Conservation (phyloP, 2,888 invertebrate species). For the Caenorhabditis sp. region DNA sequence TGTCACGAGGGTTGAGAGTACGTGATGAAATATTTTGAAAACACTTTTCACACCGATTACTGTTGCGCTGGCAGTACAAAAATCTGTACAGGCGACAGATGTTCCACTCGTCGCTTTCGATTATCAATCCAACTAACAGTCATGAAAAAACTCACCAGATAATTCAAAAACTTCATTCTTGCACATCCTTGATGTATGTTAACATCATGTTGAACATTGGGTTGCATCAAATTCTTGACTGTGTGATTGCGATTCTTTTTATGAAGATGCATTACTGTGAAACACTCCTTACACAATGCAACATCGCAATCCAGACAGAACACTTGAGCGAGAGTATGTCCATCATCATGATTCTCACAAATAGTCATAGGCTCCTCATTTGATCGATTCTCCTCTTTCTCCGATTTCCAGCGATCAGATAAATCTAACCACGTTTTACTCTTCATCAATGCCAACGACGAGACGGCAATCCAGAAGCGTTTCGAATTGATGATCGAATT, state of each 20-base stretch:
- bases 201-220: conserved; percentile 76
- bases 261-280: conserved; percentile 90
- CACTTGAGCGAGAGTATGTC: conserved; percentile 74
- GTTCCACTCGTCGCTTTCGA: too few species aligned
- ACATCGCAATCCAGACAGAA: conserved; percentile 83
- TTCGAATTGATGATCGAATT: conserved; percentile 28
- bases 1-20: too few species aligned
- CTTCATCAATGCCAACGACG: conserved; percentile 87
- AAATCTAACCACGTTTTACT: conserved; percentile 61
- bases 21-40: too few species aligned
- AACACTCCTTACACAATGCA: conserved; percentile 87
- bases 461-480: conserved; percentile 84
- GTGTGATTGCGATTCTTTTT: conserved; percentile 78
- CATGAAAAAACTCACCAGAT: conserved; percentile 76
- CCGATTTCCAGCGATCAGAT: conserved; percentile 40
- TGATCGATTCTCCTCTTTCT: conserved; percentile 35
- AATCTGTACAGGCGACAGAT: too few species aligned
- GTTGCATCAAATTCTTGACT: conserved; percentile 25
- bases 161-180: conserved; percentile 92
- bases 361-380: conserved; percentile 72
- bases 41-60: too few species aligned
- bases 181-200: conserved; percentile 96
- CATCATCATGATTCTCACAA: conserved; percentile 94
- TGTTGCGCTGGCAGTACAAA: too few species aligned
- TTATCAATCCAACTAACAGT: too few species aligned